Conservation (phyloP, 2,888 invertebrate species). For the Smittia sp. region DNA sequence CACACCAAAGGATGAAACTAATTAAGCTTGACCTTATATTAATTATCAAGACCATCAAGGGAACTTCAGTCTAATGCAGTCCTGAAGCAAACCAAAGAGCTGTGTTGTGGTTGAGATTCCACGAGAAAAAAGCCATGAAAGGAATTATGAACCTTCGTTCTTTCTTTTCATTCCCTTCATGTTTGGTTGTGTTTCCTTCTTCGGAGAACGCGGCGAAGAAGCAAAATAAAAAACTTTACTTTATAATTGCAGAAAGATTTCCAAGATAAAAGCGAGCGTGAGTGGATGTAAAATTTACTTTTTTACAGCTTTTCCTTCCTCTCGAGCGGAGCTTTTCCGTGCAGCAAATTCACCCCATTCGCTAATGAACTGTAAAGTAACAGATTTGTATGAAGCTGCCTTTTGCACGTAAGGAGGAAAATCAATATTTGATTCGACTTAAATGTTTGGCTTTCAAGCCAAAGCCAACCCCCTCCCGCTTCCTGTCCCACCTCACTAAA, state of each 20-base stretch:
- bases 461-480: too few relatives aligned
- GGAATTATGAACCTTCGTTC: not conserved
- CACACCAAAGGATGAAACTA: too few relatives aligned
- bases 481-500: too few relatives aligned
- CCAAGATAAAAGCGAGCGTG: not conserved
- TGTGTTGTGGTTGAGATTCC: too few relatives aligned
- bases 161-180: not conserved
- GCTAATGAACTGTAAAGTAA: constrained; percentile 28
- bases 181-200: not conserved
- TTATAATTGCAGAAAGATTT: constrained; percentile 5
- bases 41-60: too few relatives aligned
- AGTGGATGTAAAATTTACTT: not conserved
- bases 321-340: not conserved
- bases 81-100: too few relatives aligned
- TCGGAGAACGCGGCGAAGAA: not conserved
- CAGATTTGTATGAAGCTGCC: not conserved
- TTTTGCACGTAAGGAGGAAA: not conserved
- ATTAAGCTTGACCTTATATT: too few relatives aligned
- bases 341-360: not conserved
- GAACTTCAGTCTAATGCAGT: too few relatives aligned
- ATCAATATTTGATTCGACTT: not conserved
- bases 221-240: not conserved
- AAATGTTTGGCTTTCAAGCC: not conserved
- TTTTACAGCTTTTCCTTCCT: not conserved
- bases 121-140: not conserved